A percentile compares a stretch with the other conserved stretches of the same genome.
Conservation (phyloP, 2,888 invertebrate genomes). For the Archips crataeganus region DNA sequence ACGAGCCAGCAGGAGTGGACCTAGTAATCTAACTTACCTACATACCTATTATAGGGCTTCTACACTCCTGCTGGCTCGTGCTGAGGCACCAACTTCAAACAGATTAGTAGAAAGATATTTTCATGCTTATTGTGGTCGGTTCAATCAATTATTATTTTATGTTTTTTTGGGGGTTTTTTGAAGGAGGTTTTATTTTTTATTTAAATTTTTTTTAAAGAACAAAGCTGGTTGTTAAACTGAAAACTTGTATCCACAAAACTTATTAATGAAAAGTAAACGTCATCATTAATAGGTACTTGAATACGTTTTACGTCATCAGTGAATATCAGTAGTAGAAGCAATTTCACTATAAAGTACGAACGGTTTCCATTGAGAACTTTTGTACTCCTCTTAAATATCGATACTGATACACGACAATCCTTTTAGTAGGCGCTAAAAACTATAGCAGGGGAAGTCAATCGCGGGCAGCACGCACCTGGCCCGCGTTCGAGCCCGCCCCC, state of each 20-base stretch:
- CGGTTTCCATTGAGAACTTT: slow-evolving; percentile 51
- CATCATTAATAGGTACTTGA: neutral
- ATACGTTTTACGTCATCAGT: neutral
- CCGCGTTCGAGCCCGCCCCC: slow-evolving; percentile 49
- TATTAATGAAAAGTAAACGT: neutral
- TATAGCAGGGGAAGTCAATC: slow-evolving; percentile 73
- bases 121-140: no score
- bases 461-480: slow-evolving; percentile 57
- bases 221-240: neutral
- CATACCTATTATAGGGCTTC: no score
- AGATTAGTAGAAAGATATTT: no score
- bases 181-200: no score
- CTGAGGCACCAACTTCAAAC: no score
- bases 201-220: no score
- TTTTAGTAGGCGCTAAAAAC: slow-evolving; percentile 81
- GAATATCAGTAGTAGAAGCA: slow-evolving; percentile 16
- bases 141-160: no score
- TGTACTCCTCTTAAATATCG: slow-evolving; percentile 65
- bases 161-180: no score
- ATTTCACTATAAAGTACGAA: slow-evolving; percentile 35
- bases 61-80: no score
- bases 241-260: neutral
- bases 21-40: no score
- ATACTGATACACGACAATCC: slow-evolving; percentile 80
- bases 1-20: no score